Evolutionary conservation across 2,113 vertebrate genomes (phyloP), one percentile per base, ranked within the genome.

Genomic region (Chaenogobius annularis): DNA sequence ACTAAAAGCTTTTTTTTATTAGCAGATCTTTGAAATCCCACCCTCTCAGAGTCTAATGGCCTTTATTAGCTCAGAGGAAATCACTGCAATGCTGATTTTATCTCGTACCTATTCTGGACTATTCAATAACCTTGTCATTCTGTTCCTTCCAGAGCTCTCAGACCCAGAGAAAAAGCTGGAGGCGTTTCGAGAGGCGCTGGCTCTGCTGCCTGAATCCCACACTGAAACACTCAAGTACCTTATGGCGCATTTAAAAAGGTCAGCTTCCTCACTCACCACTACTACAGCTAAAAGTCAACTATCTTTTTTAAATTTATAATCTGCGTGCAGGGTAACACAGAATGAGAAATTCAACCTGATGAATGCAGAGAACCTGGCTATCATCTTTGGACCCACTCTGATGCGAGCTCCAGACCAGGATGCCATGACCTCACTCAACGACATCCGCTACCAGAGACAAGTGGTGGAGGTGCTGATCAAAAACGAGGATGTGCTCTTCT

Each of bases 401-500:
- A 99, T 99, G 98, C 94, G 96, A 6, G 95, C 95, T 0, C 96
- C 97, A 0, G 92, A 98, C 85, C 93, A 95, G 69, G 98, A 99
- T 7, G 96, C 96, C 10, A 95, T 98, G 91, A 96, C 96, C 0
- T 95, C 96, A 0, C 83, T 99, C 83, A 99, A 99, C 2, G 98
- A 99, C 89, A 98, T 99, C 87, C 96, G 97, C 77, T 96, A 98
- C 89, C 98, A 99, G 93, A 95, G 98, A 91, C 97, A 98, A 88
- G 97, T 99, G 94, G 97, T 99, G 90, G 98, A 99, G 93, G 93
- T 94, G 87, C 97, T 99, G 83, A 99, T 99, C 90, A 98, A 98
- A 90, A 97, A 98, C 3, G 96, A 96, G 91, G 96, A 98, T 75
- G 94, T 94, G 93, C 95, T 99, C 92, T 99, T 99, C 90, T 94